Percentiles rank a stretch among this genome's conserved stretches.
These are phyloP conservation scores for Melanotus villosus DNA, from an alignment of 2,888 invertebrate genomes.

Conservation along the genomic window DNA sequence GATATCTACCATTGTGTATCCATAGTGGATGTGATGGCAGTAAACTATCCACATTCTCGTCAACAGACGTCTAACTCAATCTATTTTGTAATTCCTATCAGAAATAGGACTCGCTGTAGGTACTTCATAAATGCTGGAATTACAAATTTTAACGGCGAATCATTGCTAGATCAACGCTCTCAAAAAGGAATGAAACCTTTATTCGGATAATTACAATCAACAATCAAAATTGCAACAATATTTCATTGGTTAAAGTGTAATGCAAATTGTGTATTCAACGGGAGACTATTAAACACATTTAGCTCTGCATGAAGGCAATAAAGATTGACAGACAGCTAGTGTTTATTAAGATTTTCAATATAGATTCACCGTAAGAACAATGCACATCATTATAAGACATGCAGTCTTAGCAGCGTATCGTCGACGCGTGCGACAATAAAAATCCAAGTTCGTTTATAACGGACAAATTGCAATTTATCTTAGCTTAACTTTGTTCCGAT, in stretches of 20 bases:
- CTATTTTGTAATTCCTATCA: constrained; percentile 59
- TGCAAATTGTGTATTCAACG: constrained; percentile 28
- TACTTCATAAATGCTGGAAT: constrained; percentile 2
- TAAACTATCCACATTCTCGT: constrained; percentile 54
- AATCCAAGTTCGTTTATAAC: constrained; percentile 7
- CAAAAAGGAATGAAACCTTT: neutral
- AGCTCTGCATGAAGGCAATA: constrained; percentile 23
- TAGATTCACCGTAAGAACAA: constrained; percentile 28
- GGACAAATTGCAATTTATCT: constrained; percentile 22
- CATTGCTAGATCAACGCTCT: neutral
- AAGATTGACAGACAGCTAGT: constrained; percentile 29
- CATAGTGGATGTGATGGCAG: constrained; percentile 40
- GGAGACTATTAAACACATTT: constrained; percentile 20
- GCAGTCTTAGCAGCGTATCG: constrained; percentile 10
- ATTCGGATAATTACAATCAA: neutral
- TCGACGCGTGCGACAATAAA: constrained; percentile 27
- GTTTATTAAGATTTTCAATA: constrained; percentile 37
- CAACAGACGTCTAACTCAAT: constrained; percentile 54
- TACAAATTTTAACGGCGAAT: neutral
- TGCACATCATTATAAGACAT: constrained; percentile 17
- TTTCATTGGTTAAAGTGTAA: constrained; percentile 8
- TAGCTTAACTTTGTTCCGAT: neutral
- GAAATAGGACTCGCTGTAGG: constrained; percentile 50
- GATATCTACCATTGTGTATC: constrained; percentile 58
- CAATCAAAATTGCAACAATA: constrained; percentile 4